Evolutionary conservation across 2,797 vertebrate species (phyloP).

Genomic region (Gambelia wislizenii): DNA sequence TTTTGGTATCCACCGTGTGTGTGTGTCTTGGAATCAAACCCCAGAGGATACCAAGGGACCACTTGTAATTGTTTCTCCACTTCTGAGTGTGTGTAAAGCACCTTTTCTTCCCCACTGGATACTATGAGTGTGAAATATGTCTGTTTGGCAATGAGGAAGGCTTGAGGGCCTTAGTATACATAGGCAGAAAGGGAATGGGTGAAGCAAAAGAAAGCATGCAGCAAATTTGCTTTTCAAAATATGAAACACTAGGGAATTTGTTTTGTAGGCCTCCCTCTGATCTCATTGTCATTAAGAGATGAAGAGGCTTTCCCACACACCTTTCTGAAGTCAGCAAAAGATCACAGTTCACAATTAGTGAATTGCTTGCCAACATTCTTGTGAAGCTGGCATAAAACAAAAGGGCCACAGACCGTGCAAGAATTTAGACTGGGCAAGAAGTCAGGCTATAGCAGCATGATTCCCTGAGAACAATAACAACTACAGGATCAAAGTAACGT

Average conservation of each 20-base stretch:
- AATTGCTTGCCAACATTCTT: conserved; percentile 62
- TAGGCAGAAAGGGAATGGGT: neutral
- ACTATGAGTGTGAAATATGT: neutral
- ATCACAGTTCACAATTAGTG: conserved; percentile 10
- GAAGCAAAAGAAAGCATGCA: conserved; percentile 53
- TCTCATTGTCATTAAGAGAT: conserved; percentile 19
- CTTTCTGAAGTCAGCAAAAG: conserved; percentile 58
- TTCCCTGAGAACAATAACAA: conserved; percentile 72
- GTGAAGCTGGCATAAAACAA: conserved; percentile 69
- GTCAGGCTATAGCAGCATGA: conserved; percentile 62
- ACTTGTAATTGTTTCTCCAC: too few species aligned
- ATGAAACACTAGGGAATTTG: conserved; percentile 33
- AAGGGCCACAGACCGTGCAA: conserved; percentile 63
- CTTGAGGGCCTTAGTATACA: neutral
- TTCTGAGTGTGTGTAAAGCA: too few species aligned
- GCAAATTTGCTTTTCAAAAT: conserved; percentile 14
- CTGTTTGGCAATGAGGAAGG: neutral
- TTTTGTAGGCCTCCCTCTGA: conserved; percentile 34
- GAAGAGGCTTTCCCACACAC: conserved; percentile 71
- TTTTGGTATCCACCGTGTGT: too few species aligned
- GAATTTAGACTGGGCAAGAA: conserved; percentile 66
- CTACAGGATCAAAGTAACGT: conserved; percentile 69
- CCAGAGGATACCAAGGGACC: too few species aligned
- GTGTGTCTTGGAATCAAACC: too few species aligned
- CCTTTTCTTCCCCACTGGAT: too few species aligned